Evolutionary conservation across 92 coral and sea anemone genomes (phyloP), one percentile per base, ranked within the genome.

Genomic region (Pocillopora grandis): DNA sequence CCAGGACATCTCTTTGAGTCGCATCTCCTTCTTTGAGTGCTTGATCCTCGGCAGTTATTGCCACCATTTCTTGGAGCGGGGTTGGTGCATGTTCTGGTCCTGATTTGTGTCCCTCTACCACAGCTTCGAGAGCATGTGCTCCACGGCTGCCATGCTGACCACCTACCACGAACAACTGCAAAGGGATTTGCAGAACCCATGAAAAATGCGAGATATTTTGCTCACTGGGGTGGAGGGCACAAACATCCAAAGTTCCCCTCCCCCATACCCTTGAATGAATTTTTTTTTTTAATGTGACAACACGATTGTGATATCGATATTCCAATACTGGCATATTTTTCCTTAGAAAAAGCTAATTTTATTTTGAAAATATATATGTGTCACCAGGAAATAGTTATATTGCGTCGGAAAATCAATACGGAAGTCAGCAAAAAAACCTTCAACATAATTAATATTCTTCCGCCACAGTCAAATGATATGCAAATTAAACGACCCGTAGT

Each of bases 11-110:
- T 27, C 18, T 68, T 56, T 42, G 82, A 62, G 7, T 23, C 17
- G 48, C 90, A 87, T 17, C 65, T 13, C 9, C 71, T n/a, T 64
- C 73, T 76, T 16, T 83, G 72, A 9, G 73, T 63, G 14, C 15
- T 58, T 35, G 67, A 16, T 12, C 84, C 84, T 1, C 7, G 78
- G 33, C 90, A 87, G 82, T 60, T 31, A 2, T 62, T 63, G 31
- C 90, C 90, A 14, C 90, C 84, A 83, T 81, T 75, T 19, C 87
- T 69, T 27, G 90, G 90, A 55, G 72, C 56, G 13, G 84, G 87
- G 49, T 76, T 76, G 58, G 49, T 82, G 56, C 90, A 87, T 21
- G 83, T 76, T 23, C 87, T 73, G 59, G 80, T 66, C 23, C 90
- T 75, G 55, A 78, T 18, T 74, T 82, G 90, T 17, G 77, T 66